A percentile compares a stretch with the other conserved stretches of the same genome.
phyloP scores from a whole-genome alignment of 2,113 vertebrate genomes.

The Planiliza haematocheilus region DNA sequence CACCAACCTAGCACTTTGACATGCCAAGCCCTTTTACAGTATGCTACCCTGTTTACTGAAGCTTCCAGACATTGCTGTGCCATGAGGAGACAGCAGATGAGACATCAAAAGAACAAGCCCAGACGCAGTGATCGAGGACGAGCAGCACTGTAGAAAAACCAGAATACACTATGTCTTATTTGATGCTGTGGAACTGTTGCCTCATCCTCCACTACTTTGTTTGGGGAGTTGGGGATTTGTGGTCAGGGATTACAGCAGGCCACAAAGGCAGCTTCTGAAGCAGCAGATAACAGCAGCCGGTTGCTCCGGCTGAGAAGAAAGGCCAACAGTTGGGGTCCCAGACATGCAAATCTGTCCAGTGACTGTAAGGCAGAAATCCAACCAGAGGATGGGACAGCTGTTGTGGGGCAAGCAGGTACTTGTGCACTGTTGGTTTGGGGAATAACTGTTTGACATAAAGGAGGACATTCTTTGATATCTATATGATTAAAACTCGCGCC shows the following conservation, averaged over 20 bases:
- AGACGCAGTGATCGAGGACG: slow-evolving; percentile 43
- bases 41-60: background rate
- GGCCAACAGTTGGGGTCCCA: slow-evolving; percentile 45
- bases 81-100: slow-evolving; percentile 48
- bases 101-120: slow-evolving; percentile 49
- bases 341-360: slow-evolving; percentile 57
- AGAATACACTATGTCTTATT: slow-evolving; percentile 57
- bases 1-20: background rate
- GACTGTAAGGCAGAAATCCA: slow-evolving; percentile 18
- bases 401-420: slow-evolving; percentile 13
- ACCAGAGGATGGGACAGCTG: slow-evolving; percentile 6
- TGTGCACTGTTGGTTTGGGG: background rate
- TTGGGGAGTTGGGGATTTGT: slow-evolving; percentile 69
- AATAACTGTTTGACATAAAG: slow-evolving; percentile 12
- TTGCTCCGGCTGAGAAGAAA: slow-evolving; percentile 53
- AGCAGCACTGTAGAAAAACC: slow-evolving; percentile 36
- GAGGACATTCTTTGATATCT: background rate
- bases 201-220: slow-evolving; percentile 72
- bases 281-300: slow-evolving; percentile 65
- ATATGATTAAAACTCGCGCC: background rate
- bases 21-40: background rate
- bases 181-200: slow-evolving; percentile 74
- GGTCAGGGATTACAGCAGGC: slow-evolving; percentile 69
- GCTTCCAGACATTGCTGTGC: slow-evolving; percentile 22
- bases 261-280: slow-evolving; percentile 72